Evolutionary conservation across 2,113 vertebrate species (phyloP), one percentile per base, ranked within the genome.

Genomic region (Potamarius usumacintae): DNA sequence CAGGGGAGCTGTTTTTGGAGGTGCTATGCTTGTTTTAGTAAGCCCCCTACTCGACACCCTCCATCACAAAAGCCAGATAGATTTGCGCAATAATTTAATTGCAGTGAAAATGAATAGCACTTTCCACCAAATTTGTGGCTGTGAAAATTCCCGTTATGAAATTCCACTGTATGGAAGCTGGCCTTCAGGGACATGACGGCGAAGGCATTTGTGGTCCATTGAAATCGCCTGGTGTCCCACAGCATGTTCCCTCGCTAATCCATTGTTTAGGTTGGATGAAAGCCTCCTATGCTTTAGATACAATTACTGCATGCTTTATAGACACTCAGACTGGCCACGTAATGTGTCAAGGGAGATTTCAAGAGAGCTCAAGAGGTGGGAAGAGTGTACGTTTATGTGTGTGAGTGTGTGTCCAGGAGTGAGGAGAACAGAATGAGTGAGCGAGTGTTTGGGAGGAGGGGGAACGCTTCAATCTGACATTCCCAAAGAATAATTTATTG

Each of bases 401-500:
- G 77, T 42, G 63, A 11, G 53, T 85, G 85, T 74, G 55, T 30
- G 58, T 53, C 52, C 63, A 57, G 25, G 80, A 30, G 18, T 58
- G 86, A 85, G 83, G 42, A 48, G 72, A 58, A 76, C 53, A 86
- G 65, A 65, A 77, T 55, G 30, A 87, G 62, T 62, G 63, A 84
- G 69, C 60, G 67, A 52, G 52, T 85, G 25, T 58, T 79, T 10
- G 60, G 58, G 71, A 57, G 67, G 63, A 74, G 86, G 85, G 90
- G 88, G 69, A 87, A 92, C 91, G 88, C 89, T 88, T 79, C 87
- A 92, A 90, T 88, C 88, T 90, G 91, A 94, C 92, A 94, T 94
- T 94, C 91, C 90, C 88, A 88, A 92, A 92, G 91, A 92, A 93
- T 91, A 94, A 94, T 92, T 93, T 94, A 91, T 92, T 94, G 94